These are phyloP conservation scores for Macrotus californicus DNA, from an alignment of 2,113 vertebrate species.

Conservation along the genomic window DNA sequence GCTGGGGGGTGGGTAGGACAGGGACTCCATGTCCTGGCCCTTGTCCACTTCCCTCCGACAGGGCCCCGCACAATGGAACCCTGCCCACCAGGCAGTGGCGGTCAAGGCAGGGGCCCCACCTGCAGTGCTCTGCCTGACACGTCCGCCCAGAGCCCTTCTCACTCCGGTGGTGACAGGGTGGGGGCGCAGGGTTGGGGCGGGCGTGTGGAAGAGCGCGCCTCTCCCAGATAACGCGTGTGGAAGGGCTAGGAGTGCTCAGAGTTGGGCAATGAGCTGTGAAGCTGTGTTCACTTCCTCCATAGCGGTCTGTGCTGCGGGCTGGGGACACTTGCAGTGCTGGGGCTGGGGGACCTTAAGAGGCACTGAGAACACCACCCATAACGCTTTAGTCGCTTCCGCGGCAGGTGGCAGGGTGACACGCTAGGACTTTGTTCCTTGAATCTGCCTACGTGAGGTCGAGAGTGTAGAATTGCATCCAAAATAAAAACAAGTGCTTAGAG, in stretches of 20 bases:
- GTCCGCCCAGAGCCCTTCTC: not conserved
- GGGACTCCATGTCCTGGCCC: too few species aligned
- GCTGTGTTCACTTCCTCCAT: not conserved
- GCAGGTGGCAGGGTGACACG: not conserved
- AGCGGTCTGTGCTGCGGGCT: fast-evolving
- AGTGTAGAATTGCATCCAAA: not conserved
- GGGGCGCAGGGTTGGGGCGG: not conserved
- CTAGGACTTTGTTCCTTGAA: not conserved
- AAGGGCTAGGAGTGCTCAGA: not conserved
- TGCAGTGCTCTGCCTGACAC: not conserved
- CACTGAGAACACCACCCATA: fast-evolving
- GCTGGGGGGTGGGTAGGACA: too few species aligned
- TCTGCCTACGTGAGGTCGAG: fast-evolving
- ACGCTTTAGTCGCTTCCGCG: not conserved
- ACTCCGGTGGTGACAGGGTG: not conserved
- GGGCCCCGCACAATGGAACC: too few species aligned
- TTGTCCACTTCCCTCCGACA: too few species aligned
- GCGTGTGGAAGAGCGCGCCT: not conserved
- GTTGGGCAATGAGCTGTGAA: not conserved
- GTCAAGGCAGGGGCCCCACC: not conserved
- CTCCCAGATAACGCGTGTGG: not conserved
- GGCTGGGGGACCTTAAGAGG: not conserved
- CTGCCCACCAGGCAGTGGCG: not conserved
- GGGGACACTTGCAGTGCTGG: fast-evolving
- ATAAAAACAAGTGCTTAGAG: not conserved